phyloP scores from a whole-genome alignment of 1,140 invertebrate genomes.

The Trialeurodes vaporariorum region DNA sequence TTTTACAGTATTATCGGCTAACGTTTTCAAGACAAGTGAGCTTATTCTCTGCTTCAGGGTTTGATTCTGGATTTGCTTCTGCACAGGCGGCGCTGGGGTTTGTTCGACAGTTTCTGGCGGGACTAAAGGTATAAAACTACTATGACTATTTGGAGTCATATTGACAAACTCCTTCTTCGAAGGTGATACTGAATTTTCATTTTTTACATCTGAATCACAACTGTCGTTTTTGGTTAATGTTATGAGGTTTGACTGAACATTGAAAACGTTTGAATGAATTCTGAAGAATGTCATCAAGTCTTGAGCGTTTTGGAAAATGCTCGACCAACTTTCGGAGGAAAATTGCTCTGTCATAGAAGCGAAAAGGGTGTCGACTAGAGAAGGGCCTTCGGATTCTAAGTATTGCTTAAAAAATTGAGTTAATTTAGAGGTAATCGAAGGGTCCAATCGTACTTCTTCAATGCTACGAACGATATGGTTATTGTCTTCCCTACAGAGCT shows the following conservation, averaged over 20 bases:
- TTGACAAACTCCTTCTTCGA: slow-evolving; percentile 11
- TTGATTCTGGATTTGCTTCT: slow-evolving; percentile 40
- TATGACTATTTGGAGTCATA: slow-evolving; percentile 5
- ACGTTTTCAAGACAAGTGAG: slow-evolving; percentile 71
- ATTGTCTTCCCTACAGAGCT: too few relatives aligned
- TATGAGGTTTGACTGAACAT: slow-evolving; percentile 79
- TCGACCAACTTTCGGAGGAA: slow-evolving; percentile 60
- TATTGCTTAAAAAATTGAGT: slow-evolving; percentile 65
- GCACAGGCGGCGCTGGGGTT: not conserved
- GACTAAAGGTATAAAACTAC: slow-evolving; percentile 11
- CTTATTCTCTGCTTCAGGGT: slow-evolving; percentile 76
- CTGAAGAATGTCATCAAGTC: slow-evolving; percentile 79
- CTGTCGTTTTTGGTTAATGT: slow-evolving; percentile 39
- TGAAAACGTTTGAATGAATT: slow-evolving; percentile 79
- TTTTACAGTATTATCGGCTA: slow-evolving; percentile 79
- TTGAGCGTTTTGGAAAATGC: slow-evolving; percentile 72
- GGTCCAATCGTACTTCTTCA: slow-evolving; percentile 67
- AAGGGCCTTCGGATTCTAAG: slow-evolving; percentile 63
- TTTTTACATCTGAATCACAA: not conserved
- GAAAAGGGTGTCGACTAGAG: slow-evolving; percentile 75
- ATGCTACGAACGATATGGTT: slow-evolving; percentile 47
- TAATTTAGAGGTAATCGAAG: slow-evolving; percentile 58
- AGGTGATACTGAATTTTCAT: slow-evolving; percentile 11
- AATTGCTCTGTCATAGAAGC: slow-evolving; percentile 64
- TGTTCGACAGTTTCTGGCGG: slow-evolving; percentile 13